phyloP scores from a whole-genome alignment of 2,113 vertebrate species.

The Oncorhynchus nerka region DNA sequence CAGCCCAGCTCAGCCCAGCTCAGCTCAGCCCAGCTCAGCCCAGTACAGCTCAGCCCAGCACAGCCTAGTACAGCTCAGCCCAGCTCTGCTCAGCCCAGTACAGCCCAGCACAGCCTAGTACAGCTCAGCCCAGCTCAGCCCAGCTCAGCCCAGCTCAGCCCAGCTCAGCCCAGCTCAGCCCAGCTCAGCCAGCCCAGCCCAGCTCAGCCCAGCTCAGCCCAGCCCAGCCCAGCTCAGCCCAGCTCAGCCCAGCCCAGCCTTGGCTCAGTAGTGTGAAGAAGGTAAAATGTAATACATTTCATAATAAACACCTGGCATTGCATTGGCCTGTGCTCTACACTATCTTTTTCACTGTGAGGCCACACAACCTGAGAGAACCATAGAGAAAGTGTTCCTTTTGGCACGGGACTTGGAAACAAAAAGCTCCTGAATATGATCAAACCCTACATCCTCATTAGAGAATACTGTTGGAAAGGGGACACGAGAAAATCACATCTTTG shows the following conservation, averaged over 20 bases:
- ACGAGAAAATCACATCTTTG: slow-evolving; percentile 45
- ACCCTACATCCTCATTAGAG: slow-evolving; percentile 54
- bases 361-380: slow-evolving; percentile 31
- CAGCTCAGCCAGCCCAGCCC: no score
- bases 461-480: slow-evolving; percentile 40
- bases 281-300: slow-evolving; percentile 6
- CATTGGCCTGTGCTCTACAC: slow-evolving; percentile 38
- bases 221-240: no score
- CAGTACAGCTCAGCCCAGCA: no score
- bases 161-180: no score
- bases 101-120: no score
- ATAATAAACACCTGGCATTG: slow-evolving; percentile 38
- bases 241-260: no score
- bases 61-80: no score
- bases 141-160: accelerated
- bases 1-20: no score
- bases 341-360: slow-evolving; percentile 42
- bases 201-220: no score
- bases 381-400: slow-evolving; percentile 66
- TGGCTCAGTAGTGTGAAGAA: background rate
- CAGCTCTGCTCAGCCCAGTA: no score
- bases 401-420: slow-evolving; percentile 65
- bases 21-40: no score
- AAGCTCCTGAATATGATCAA: slow-evolving; percentile 50
- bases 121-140: no score